Base-by-base conservation (phyloP, 2,113 vertebrate genomes). In the Ophiodon elongatus region DNA sequence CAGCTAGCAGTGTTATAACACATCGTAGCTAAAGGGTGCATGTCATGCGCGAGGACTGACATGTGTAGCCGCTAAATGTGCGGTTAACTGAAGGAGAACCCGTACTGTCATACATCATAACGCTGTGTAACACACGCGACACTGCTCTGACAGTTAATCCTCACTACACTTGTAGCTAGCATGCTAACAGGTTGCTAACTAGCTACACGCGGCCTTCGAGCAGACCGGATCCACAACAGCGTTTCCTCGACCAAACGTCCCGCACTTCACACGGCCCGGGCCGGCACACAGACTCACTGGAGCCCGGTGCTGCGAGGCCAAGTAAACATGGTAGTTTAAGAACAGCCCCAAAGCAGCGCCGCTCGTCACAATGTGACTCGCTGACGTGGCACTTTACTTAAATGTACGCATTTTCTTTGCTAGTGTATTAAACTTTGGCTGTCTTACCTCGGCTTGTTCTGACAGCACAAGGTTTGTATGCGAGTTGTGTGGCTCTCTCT, bases 381-480 rank as follows among this genome's bases (percentile, higher is more conserved):
- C 66, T 80, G 71, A 70, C 78, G 70, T 47, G 62, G 59, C 69
- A 72, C 76, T 74, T 67, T 4, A 59, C 52, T 72, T 57, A 81
- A 81, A 75, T 77, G 83, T 39, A 45, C 37, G 65, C 8, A 29
- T 79, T 68, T 73, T 73, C 63, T 64, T 45, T 73, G 70, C 75
- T 74, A 83, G 78, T 88, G 79, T 89, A 82, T 82, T 76, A 77
- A 87, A 90, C 85, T 82, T 86, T 88, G 86, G 90, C 94, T 95
- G 94, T 94, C 96, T 96, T 96, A 96, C 96, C 96, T 96, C 93
- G 88, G 90, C 92, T 95, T 93, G 92, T 87, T 95, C 84, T 95
- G 95, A 96, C 95, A 96, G 95, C 93, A 93, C 93, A 93, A 84
- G 94, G 91, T 95, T 96, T 95, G 93, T 95, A 90, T 94, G 89